Evolutionary conservation across 2,113 vertebrate species (phyloP).

Genomic region (Salminus brasiliensis): DNA sequence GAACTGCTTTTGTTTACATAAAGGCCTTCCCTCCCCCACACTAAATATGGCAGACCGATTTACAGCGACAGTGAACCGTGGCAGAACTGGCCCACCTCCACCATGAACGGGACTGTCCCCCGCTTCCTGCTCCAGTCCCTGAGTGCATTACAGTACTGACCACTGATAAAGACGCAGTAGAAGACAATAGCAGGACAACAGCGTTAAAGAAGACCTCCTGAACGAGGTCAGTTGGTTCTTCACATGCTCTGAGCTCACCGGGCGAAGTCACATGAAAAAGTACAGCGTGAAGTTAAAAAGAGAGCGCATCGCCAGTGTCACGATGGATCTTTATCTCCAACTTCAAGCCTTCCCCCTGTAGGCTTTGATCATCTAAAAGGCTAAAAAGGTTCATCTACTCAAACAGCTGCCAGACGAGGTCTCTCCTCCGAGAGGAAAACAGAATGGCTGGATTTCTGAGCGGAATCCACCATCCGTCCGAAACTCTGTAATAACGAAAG

Average conservation of each 20-base stretch:
- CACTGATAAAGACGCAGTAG: conserved; percentile 50
- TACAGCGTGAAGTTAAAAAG: conserved; percentile 62
- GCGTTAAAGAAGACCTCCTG: conserved; percentile 42
- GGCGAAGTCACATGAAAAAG: conserved; percentile 72
- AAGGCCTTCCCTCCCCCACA: conserved; percentile 72
- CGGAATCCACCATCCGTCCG: no score
- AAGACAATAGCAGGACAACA: neutral
- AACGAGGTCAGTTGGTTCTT: conserved; percentile 60
- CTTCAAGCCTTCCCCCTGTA: conserved; percentile 11
- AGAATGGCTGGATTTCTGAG: conserved; percentile 14
- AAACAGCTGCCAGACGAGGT: conserved; percentile 37
- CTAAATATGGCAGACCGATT: conserved; percentile 81
- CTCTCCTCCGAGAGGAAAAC: conserved; percentile 34
- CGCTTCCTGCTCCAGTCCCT: conserved; percentile 61
- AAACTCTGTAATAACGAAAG: no score
- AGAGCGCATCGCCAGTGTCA: no score
- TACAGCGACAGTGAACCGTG: conserved; percentile 63
- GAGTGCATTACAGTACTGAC: neutral
- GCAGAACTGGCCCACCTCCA: conserved; percentile 59
- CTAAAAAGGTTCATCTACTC: conserved; percentile 59
- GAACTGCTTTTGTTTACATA: conserved; percentile 77
- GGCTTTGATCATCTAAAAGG: conserved; percentile 60
- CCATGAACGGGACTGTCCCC: conserved; percentile 16
- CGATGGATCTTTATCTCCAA: conserved; percentile 73
- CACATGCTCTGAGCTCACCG: conserved; percentile 68